A percentile compares a stretch with the other conserved stretches of the same genome.
Evolutionary conservation across 2,888 invertebrate species (phyloP).

Genomic region (Dynastes hyllus): DNA sequence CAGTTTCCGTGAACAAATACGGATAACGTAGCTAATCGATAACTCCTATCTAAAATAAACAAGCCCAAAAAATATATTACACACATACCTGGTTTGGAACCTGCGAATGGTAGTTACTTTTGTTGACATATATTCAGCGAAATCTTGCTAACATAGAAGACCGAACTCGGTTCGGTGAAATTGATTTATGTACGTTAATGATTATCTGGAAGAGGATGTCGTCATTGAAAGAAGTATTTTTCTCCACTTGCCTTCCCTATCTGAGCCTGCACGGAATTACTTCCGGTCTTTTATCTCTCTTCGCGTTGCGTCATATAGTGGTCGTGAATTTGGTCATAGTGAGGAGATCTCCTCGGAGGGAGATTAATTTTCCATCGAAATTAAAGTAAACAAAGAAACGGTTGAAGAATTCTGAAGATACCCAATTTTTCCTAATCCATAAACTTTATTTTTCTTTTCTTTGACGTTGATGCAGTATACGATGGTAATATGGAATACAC

Average conservation of each 20-base stretch:
- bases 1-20: no score
- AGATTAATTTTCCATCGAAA: neutral
- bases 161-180: neutral
- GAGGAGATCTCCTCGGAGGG: neutral
- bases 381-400: neutral
- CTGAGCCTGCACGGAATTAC: neutral
- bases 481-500: no score
- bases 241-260: neutral
- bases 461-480: no score
- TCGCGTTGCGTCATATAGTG: neutral
- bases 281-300: neutral
- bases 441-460: no score
- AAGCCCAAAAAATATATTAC: no score
- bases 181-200: conserved; percentile 10
- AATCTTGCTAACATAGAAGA: no score
- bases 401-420: neutral
- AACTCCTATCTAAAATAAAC: no score
- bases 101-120: no score
- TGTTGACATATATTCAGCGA: no score
- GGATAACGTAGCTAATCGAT: no score
- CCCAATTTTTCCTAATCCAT: no score
- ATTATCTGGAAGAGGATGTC: neutral
- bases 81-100: no score
- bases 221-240: neutral
- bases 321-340: neutral